These are phyloP conservation scores for Hycleus cichorii DNA, from an alignment of 1,140 invertebrate genomes.

Conservation along the genomic window DNA sequence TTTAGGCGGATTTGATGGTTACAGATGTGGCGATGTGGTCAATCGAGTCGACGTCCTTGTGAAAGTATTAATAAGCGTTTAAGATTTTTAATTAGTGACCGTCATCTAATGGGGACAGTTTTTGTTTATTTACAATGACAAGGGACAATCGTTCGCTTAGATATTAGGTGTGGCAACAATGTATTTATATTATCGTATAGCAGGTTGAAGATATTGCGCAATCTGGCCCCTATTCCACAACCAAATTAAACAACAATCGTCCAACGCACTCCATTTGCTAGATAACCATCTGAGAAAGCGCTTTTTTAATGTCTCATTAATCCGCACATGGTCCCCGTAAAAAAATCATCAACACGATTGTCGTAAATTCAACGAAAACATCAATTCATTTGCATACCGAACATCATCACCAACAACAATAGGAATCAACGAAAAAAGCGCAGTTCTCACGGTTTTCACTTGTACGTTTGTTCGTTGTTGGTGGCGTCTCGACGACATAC, in stretches of 20 bases:
- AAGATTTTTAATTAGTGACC: slow-evolving; percentile 9
- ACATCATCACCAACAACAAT: too few species aligned
- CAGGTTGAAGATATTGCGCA: slow-evolving; percentile 13
- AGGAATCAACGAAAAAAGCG: not conserved
- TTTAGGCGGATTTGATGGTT: too few species aligned
- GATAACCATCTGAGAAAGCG: slow-evolving; percentile 12
- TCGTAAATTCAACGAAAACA: slow-evolving; percentile 1
- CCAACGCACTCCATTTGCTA: slow-evolving; percentile 7
- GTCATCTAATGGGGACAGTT: slow-evolving; percentile 16
- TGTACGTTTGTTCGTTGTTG: not conserved
- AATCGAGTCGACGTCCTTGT: slow-evolving; percentile 2
- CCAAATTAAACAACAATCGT: slow-evolving; percentile 11
- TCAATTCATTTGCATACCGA: not conserved
- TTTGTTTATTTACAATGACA: slow-evolving; percentile 16
- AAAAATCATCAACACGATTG: not conserved
- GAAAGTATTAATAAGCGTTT: not conserved
- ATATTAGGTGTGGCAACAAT: slow-evolving; percentile 1
- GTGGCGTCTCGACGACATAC: not conserved
- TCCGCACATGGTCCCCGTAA: not conserved
- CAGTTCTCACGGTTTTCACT: not conserved
- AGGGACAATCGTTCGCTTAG: slow-evolving; percentile 1
- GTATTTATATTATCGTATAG: not conserved
- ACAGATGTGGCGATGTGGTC: not conserved
- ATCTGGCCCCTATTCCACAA: not conserved
- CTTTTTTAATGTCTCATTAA: slow-evolving; percentile 14